Evolutionary conservation across 2,113 vertebrate genomes (phyloP), one percentile per base, ranked within the genome.

Genomic region (Callipepla californica): DNA sequence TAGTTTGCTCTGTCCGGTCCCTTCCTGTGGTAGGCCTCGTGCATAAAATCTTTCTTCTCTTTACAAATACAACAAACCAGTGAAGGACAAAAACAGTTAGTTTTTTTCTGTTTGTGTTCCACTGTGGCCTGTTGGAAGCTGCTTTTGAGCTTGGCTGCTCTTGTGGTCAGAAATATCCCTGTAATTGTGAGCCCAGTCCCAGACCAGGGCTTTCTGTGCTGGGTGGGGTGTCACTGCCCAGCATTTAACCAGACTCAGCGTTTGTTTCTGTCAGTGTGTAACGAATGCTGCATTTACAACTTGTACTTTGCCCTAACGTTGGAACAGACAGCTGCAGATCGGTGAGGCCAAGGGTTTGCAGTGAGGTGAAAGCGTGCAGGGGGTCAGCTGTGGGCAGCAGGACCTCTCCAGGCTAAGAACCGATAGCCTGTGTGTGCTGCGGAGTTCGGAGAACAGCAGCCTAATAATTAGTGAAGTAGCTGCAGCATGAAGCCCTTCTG

Each of bases 341-440:
- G 3, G 28, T 45, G 36, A 45, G 80, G 47, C 59, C 0, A 9
- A 66, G 70, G 65, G 25, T 82, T 90, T 77, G 42, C 57, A 67
- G 72, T 3, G 87, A 83, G 87, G 47, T 88, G 44, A 51, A 55
- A 90, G 90, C 85, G 61, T 65, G 17, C 30, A 25, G 22, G 0
- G n/a, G 89, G 95, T 89, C 85, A 90, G 55, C 82, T 92, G 85
- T 61, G 89, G 82, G 57, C 55, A 72, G 17, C 40, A 67, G 55
- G 23, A 59, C 73, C 75, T 87, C 67, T 50, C 32, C 74, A 75
- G 57, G 12, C 51, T 84, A 26, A 92, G 78, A 63, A 36, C 45
- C 0, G 1, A 22, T 65, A 14, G 65, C 40, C 89, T 20, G 12
- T 4, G 30, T 47, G 22, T 6, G 28, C 63, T 47, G 19, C 55